Conservation (phyloP, 2,888 invertebrate species). For the Eupithecia tripunctaria region DNA sequence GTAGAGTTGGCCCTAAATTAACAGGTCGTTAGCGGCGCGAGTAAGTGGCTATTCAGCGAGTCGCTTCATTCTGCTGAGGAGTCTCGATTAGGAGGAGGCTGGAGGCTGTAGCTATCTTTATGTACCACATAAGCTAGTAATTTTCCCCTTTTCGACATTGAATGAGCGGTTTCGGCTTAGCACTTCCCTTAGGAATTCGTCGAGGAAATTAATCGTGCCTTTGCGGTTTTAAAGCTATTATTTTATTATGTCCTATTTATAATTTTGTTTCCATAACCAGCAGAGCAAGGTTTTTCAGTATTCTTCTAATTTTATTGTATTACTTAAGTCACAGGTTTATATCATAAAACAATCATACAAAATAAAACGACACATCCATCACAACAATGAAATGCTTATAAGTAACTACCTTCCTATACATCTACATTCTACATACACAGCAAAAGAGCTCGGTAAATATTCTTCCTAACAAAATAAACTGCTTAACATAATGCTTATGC, state of each 20-base stretch:
- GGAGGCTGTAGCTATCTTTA: conserved; percentile 13
- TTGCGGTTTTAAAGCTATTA: neutral
- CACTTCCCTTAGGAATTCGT: neutral
- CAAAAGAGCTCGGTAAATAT: neutral
- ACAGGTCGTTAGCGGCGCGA: conserved; percentile 56
- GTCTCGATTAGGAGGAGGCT: conserved; percentile 29
- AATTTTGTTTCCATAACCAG: neutral
- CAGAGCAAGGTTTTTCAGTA: neutral
- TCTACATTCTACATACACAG: neutral
- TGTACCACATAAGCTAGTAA: conserved; percentile 19
- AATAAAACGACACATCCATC: neutral
- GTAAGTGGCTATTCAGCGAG: conserved; percentile 50
- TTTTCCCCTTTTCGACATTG: conserved; percentile 12
- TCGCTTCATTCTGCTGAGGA: conserved; percentile 29
- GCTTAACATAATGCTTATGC: conserved; percentile 6
- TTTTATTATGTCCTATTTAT: neutral
- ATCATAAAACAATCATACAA: neutral
- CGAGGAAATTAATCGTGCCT: neutral
- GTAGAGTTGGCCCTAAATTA: conserved; percentile 55
- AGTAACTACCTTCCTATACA: neutral
- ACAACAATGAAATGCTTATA: conserved; percentile 1
- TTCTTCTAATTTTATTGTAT: neutral
- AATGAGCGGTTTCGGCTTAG: conserved; percentile 10
- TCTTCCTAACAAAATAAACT: neutral
- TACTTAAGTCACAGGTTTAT: neutral